These are phyloP conservation scores for Drosophila ustulata DNA, from an alignment of 2,888 invertebrate species.

Conservation along the genomic window DNA sequence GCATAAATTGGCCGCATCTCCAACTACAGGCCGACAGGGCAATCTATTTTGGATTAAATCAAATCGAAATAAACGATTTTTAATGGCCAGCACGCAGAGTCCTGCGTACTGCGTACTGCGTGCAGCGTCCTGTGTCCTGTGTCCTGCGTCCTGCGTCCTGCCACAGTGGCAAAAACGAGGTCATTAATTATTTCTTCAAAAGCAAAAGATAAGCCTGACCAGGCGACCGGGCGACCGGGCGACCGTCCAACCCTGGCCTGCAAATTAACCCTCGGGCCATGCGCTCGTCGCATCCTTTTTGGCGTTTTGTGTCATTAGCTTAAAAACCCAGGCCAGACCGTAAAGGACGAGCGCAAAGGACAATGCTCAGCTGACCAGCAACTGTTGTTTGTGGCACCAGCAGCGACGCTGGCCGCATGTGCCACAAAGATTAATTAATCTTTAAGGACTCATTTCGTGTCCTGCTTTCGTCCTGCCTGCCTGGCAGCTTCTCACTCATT, in stretches of 20 bases:
- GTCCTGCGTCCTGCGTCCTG: slow-evolving; percentile 17
- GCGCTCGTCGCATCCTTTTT: slow-evolving; percentile 61
- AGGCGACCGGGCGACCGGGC: slow-evolving; percentile 42
- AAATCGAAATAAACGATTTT: slow-evolving; percentile 85
- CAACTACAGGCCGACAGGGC: slow-evolving; percentile 60
- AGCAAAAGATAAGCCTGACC: slow-evolving; percentile 81
- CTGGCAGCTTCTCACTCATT: slow-evolving; percentile 64
- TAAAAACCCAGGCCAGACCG: slow-evolving; percentile 55
- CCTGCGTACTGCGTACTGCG: not conserved
- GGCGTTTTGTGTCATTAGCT: slow-evolving; percentile 83
- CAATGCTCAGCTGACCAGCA: slow-evolving; percentile 63
- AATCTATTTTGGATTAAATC: slow-evolving; percentile 85
- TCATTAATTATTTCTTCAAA: slow-evolving; percentile 85
- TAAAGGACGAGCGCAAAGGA: slow-evolving; percentile 48
- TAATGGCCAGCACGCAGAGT: slow-evolving; percentile 78
- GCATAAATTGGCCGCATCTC: slow-evolving; percentile 77
- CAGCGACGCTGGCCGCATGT: slow-evolving; percentile 73
- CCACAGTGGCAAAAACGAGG: slow-evolving; percentile 83
- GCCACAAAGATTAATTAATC: slow-evolving; percentile 84
- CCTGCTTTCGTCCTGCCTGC: slow-evolving; percentile 38
- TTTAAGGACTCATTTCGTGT: slow-evolving; percentile 82
- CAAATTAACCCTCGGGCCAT: slow-evolving; percentile 70
- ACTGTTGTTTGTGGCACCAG: slow-evolving; percentile 59
- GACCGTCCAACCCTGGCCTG: slow-evolving; percentile 40
- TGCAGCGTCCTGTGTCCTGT: not conserved